Conservation (phyloP, 2,888 invertebrate species). For the Lepidocyrtoides sp. region DNA sequence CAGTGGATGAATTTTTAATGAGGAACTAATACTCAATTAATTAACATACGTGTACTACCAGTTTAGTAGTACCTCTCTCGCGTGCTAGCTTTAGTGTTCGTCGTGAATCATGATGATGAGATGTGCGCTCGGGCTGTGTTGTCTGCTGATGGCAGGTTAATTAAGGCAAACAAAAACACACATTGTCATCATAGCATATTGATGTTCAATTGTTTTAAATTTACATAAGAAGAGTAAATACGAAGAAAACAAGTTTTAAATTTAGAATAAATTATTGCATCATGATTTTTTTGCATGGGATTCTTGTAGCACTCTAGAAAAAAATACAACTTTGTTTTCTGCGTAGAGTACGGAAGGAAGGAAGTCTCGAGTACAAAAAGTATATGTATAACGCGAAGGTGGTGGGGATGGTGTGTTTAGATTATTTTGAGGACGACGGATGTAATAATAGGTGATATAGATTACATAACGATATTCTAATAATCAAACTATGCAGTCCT, state of each 20-base stretch:
- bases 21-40: constrained; percentile 45
- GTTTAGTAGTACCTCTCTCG: neutral
- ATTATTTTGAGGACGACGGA: constrained; percentile 43
- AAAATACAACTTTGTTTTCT: neutral
- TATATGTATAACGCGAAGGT: neutral
- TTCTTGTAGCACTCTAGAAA: no score
- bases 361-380: neutral
- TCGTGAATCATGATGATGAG: neutral
- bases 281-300: neutral
- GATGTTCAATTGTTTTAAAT: neutral
- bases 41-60: neutral
- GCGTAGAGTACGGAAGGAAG: constrained; percentile 54
- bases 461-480: constrained; percentile 47
- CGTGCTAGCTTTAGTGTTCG: neutral
- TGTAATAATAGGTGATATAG: constrained; percentile 19
- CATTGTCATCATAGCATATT: constrained; percentile 2
- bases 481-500: neutral
- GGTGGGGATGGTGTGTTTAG: constrained; percentile 18
- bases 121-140: neutral
- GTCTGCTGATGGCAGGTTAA: neutral
- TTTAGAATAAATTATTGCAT: constrained; percentile 25
- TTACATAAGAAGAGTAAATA: neutral
- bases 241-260: neutral
- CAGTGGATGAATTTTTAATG: constrained; percentile 12
- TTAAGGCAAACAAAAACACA: constrained; percentile 14